Conservation (phyloP, 1,140 invertebrate species). For the Myzus persicae region DNA sequence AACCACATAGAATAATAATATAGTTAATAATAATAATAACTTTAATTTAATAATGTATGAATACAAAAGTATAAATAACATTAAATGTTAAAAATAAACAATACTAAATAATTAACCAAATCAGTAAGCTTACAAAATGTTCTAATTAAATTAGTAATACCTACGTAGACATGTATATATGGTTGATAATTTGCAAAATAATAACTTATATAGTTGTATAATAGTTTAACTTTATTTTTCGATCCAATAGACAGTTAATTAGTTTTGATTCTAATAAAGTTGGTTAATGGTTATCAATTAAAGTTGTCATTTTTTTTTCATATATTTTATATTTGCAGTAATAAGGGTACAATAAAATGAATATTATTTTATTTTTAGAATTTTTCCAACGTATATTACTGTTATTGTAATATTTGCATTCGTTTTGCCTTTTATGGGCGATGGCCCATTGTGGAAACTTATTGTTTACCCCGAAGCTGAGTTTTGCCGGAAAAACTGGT, state of each 20-base stretch:
- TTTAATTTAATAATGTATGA: too few relatives aligned
- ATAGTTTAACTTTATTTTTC: not conserved
- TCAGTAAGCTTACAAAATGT: too few relatives aligned
- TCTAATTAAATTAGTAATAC: too few relatives aligned
- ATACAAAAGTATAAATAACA: too few relatives aligned
- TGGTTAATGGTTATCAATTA: too few relatives aligned
- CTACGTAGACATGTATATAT: too few relatives aligned
- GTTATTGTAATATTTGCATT: conserved; percentile 54
- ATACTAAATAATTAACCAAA: too few relatives aligned
- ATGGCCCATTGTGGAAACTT: conserved; percentile 74
- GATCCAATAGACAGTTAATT: not conserved
- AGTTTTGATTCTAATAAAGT: not conserved
- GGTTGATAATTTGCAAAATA: too few relatives aligned
- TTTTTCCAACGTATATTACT: conserved; percentile 57
- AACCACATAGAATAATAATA: too few relatives aligned
- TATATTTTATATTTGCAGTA: not conserved
- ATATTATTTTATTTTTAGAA: conserved; percentile 48
- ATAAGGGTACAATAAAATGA: not conserved
- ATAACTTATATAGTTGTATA: too few relatives aligned
- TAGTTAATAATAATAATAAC: too few relatives aligned
- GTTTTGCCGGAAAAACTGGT: conserved; percentile 78
- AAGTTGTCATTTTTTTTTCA: not conserved
- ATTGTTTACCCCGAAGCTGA: conserved; percentile 71
- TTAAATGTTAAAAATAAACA: too few relatives aligned
- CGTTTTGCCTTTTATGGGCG: conserved; percentile 65